Conservation (phyloP, 2,113 vertebrate genomes). For the Parotia lawesii region DNA sequence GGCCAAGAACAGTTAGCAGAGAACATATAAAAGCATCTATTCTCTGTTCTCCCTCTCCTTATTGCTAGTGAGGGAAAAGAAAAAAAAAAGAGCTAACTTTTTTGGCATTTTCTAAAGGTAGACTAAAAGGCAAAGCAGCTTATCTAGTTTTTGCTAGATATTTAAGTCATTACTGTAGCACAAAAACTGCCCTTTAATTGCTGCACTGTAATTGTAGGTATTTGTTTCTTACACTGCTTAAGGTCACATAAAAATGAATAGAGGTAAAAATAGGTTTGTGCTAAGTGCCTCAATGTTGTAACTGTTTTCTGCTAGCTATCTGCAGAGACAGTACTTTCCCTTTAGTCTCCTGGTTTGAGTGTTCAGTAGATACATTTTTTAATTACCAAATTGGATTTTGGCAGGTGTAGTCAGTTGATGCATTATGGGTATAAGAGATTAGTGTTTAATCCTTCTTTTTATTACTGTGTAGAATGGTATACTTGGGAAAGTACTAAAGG, state of each 20-base stretch:
- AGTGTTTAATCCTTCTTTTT: conserved; percentile 56
- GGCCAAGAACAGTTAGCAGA: neutral
- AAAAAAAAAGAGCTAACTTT: neutral
- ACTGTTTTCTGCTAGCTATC: neutral
- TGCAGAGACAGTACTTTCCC: neutral
- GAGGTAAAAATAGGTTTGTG: conserved; percentile 31
- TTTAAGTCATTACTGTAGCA: conserved; percentile 23
- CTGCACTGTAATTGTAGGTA: conserved; percentile 35
- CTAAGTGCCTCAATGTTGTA: conserved; percentile 37
- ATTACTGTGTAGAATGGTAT: conserved; percentile 20
- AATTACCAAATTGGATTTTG: conserved; percentile 64
- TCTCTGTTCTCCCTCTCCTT: neutral
- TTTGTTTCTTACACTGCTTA: conserved; percentile 44
- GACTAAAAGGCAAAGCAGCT: neutral
- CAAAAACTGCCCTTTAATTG: conserved; percentile 53
- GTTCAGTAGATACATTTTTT: conserved; percentile 42
- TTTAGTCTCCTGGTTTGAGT: neutral
- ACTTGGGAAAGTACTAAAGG: conserved; percentile 44
- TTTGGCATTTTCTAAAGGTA: neutral
- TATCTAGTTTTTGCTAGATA: conserved; percentile 15
- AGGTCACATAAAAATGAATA: conserved; percentile 40
- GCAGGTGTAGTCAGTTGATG: conserved; percentile 48
- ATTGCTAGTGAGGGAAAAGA: neutral
- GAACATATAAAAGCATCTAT: neutral
- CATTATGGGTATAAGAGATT: conserved; percentile 48